These are phyloP conservation scores for Nycticebus coucang DNA, from an alignment of 2,113 vertebrate species.

Conservation along the genomic window DNA sequence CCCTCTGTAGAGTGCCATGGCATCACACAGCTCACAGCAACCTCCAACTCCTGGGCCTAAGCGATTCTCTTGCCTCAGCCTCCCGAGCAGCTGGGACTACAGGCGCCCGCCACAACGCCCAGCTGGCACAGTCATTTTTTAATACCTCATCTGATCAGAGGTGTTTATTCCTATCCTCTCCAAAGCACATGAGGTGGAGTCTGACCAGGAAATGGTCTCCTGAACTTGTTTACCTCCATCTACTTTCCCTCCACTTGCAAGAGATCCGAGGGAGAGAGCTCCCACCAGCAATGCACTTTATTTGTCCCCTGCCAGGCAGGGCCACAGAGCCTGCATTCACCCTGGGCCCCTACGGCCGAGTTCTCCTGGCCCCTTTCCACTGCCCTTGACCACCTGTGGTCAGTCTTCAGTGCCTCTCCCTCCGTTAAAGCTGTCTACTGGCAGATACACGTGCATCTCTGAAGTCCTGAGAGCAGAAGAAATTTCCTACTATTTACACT, in stretches of 20 bases:
- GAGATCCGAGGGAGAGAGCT: background rate
- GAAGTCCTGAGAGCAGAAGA: background rate
- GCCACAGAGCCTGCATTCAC: background rate
- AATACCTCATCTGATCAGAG: background rate
- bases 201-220: background rate
- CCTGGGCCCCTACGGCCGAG: background rate
- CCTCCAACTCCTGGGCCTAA: too few species aligned
- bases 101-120: too few species aligned
- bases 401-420: background rate
- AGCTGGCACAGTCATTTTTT: background rate
- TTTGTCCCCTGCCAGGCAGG: rapidly evolving
- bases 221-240: background rate
- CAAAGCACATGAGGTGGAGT: background rate
- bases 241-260: background rate
- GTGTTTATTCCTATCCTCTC: background rate
- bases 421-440: background rate
- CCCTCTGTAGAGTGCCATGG: too few species aligned
- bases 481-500: background rate
- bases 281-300: background rate
- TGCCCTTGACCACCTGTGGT: background rate
- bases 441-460: rapidly evolving
- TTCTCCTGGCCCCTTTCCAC: background rate
- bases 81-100: too few species aligned
- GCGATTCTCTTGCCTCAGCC: too few species aligned
- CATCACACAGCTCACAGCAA: too few species aligned